phyloP scores from a whole-genome alignment of 2,113 vertebrate species.

The Marmota flaviventris region DNA sequence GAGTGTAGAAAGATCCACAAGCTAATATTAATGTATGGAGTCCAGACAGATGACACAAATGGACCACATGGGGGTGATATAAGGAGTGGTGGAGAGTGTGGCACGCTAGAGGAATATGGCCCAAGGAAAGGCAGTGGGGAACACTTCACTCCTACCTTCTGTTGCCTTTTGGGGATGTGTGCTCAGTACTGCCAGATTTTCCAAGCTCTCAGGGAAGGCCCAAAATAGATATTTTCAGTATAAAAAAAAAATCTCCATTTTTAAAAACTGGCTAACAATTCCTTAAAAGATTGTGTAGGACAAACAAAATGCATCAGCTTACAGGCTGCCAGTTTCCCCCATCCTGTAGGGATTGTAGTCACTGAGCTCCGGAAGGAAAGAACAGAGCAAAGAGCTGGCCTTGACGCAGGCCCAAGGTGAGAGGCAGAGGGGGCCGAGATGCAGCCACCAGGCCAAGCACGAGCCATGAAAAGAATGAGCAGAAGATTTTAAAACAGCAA shows the following conservation, averaged over 20 bases:
- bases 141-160: neutral
- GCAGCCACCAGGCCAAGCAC: rapidly evolving
- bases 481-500: neutral
- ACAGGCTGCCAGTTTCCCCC: neutral
- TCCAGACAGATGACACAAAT: neutral
- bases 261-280: neutral
- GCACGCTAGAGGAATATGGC: neutral
- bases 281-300: neutral
- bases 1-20: neutral
- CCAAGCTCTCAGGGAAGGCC: neutral
- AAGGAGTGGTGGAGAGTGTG: neutral
- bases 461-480: neutral
- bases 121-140: neutral
- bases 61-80: neutral
- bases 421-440: neutral
- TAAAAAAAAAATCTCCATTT: neutral
- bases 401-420: rapidly evolving
- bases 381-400: neutral
- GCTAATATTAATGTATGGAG: neutral
- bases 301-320: neutral
- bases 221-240: neutral
- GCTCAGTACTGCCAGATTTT: neutral
- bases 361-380: neutral
- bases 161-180: neutral
- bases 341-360: neutral